Conservation (phyloP, 2,888 invertebrate genomes). For the Dryobota labecula region DNA sequence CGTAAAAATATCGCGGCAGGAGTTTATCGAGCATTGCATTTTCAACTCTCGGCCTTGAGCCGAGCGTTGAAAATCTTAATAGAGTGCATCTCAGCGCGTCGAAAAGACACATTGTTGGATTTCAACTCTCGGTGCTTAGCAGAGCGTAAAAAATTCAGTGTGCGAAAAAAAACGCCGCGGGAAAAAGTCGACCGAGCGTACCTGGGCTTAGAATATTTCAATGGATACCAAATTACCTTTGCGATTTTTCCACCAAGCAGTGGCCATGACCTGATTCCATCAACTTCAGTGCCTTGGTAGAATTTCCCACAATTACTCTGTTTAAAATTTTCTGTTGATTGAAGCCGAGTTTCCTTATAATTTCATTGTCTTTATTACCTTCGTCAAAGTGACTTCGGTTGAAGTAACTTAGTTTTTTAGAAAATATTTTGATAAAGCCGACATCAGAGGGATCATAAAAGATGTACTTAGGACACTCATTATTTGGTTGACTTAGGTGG, state of each 20-base stretch:
- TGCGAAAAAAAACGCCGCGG: no score
- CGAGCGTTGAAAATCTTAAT: no score
- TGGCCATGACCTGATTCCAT: neutral
- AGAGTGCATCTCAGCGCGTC: no score
- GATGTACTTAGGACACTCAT: no score
- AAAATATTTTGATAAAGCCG: slow-evolving; percentile 10
- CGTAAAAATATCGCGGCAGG: no score
- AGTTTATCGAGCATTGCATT: no score
- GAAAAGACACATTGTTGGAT: no score
- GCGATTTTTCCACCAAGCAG: neutral
- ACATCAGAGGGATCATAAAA: neutral
- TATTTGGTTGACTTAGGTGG: no score
- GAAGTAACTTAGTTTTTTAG: slow-evolving; percentile 12
- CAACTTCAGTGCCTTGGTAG: neutral
- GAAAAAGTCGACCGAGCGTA: no score
- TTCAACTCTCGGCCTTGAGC: no score
- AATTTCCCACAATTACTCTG: slow-evolving; percentile 19
- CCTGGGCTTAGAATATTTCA: neutral
- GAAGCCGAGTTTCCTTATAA: slow-evolving; percentile 38
- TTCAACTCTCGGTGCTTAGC: no score
- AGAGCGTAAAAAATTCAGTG: no score
- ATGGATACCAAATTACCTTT: neutral
- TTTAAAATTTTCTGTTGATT: slow-evolving; percentile 19
- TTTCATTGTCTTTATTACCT: slow-evolving; percentile 40
- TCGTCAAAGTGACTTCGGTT: slow-evolving; percentile 13